These are phyloP conservation scores for Aspidiotus destructor DNA, from an alignment of 2,888 invertebrate species.

Conservation along the genomic window DNA sequence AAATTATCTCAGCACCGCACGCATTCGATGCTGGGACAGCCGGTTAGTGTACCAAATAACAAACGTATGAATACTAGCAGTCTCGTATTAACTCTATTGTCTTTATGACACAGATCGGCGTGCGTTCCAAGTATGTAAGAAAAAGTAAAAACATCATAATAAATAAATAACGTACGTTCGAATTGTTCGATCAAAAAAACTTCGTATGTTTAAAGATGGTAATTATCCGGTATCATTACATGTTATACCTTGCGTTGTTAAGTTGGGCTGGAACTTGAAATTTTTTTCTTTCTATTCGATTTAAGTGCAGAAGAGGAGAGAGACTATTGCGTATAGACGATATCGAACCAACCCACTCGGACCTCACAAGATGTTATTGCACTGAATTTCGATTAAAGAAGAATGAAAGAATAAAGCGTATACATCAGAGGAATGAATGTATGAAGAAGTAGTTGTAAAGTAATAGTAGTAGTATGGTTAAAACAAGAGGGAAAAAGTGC, in stretches of 20 bases:
- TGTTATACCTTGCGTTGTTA: neutral
- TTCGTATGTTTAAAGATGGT: slow-evolving; percentile 20
- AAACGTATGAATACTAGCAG: too few species aligned
- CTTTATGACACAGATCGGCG: too few species aligned
- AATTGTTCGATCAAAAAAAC: slow-evolving; percentile 1
- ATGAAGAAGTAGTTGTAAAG: neutral
- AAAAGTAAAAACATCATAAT: neutral
- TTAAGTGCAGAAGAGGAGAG: neutral
- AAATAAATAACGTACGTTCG: neutral
- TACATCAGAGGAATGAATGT: neutral
- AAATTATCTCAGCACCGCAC: too few species aligned
- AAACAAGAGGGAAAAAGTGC: neutral
- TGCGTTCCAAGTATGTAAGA: too few species aligned
- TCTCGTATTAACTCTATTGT: too few species aligned
- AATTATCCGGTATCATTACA: slow-evolving; percentile 31
- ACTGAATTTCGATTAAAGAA: slow-evolving; percentile 15
- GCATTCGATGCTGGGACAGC: too few species aligned
- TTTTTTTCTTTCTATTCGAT: slow-evolving; percentile 5
- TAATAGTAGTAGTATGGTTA: neutral
- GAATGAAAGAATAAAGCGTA: neutral
- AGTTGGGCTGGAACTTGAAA: slow-evolving; percentile 4
- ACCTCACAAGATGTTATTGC: slow-evolving; percentile 15
- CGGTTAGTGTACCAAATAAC: too few species aligned
- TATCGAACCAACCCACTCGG: slow-evolving; percentile 14
- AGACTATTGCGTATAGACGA: neutral